These are phyloP conservation scores for Dufourea novaeangliae DNA, from an alignment of 1,140 invertebrate species.

Conservation along the genomic window DNA sequence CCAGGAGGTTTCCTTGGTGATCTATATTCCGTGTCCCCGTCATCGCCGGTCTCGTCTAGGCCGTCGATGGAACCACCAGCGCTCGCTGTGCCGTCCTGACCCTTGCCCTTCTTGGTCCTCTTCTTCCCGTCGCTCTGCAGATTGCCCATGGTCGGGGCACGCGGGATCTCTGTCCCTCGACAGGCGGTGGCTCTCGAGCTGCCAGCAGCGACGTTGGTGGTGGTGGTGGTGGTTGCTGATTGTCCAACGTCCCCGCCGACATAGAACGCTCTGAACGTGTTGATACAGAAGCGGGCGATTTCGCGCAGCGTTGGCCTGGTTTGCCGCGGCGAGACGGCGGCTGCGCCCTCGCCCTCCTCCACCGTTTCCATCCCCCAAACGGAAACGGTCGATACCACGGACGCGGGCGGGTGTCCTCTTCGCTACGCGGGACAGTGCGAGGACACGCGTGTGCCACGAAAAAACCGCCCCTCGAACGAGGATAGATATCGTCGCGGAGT, in stretches of 20 bases:
- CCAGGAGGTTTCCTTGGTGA: constrained; percentile 15
- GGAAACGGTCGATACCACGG: constrained; percentile 58
- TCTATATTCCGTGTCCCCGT: constrained; percentile 30
- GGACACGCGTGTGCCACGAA: no score
- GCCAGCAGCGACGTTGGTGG: neutral
- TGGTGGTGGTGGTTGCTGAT: neutral
- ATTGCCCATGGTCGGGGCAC: constrained; percentile 72
- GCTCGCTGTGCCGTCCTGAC: constrained; percentile 14
- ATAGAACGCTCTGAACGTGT: constrained; percentile 60
- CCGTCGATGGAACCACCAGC: constrained; percentile 25
- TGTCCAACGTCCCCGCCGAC: constrained; percentile 29
- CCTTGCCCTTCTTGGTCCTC: constrained; percentile 64
- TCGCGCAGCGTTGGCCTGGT: constrained; percentile 68
- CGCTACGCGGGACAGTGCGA: neutral
- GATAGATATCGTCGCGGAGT: no score
- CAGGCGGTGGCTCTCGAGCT: constrained; percentile 6
- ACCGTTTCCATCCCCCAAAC: constrained; percentile 43
- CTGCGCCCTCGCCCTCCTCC: constrained; percentile 68
- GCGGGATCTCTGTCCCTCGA: neutral
- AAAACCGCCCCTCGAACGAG: no score
- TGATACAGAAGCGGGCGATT: constrained; percentile 65
- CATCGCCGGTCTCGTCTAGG: constrained; percentile 41
- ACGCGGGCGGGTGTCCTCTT: neutral
- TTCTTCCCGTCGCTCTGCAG: constrained; percentile 75
- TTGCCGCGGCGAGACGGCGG: constrained; percentile 57